Evolutionary conservation across 1,140 invertebrate genomes (phyloP), one percentile per base, ranked within the genome.

Genomic region (Caenorhabditis remanei): DNA sequence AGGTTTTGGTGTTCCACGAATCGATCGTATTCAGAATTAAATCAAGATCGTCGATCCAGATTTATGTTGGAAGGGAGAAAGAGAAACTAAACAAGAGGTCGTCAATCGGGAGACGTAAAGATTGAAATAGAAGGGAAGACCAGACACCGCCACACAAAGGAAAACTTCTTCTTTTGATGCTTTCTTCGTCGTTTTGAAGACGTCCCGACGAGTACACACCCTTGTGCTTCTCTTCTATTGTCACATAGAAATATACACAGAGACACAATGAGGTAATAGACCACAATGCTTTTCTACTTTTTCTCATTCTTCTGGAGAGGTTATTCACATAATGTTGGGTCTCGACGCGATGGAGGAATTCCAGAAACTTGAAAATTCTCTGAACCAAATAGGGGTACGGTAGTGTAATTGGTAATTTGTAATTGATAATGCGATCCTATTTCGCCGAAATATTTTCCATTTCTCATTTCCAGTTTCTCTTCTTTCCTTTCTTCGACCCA

Each of bases 221-320:
- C 71, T 79, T 79, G 46, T 79, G 46, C 71, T 79, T 48, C 46
- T 24, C 14, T 50, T 79, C 71, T 50, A 79, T 79, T 79, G 71
- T 79, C 71, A 79, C 46, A 24, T n/a, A 50, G 71, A 24, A 79
- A 79, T 79, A 79, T 79, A 79, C 71, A 79, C 71, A 79, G 32
- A 32, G 65, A 79, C 71, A 79, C 71, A 79, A 79, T 79, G 71
- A 79, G 71, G 71, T 79, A 79, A 50, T 79, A 50, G 71, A 50
- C 71, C 71, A 79, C 71, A 79, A 79, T 79, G 71, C 71, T 50
- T 79, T 79, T 79, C 46, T 79, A 79, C 46, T 79, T 50, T 75
- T 75, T 46, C n/a, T 71, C 13, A 4, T 71, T 50, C n/a, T 79
- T 50, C 46, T 79, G 46, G 43, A 50, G 40, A 79, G 71, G 65